Evolutionary conservation across 2,888 invertebrate genomes (phyloP).

Genomic region (Charanyca ferruginea): DNA sequence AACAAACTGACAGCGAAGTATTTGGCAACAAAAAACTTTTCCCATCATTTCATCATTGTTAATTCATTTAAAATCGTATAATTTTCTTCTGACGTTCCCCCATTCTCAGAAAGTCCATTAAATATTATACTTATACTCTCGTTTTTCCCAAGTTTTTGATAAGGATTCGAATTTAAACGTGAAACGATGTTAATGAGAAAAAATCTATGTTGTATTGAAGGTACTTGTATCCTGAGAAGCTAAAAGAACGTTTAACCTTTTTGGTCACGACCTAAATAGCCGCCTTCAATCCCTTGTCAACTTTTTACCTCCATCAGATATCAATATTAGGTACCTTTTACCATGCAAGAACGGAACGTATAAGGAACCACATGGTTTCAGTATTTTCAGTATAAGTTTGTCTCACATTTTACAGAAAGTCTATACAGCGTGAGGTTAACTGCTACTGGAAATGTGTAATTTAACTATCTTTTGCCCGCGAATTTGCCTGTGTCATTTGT

Average conservation of each 20-base stretch:
- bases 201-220: background rate
- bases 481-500: too few species aligned
- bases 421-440: too few species aligned
- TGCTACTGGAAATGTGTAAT: too few species aligned
- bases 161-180: conserved; percentile 8
- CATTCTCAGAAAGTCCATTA: conserved; percentile 50
- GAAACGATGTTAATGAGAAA: background rate
- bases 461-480: too few species aligned
- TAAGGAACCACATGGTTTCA: too few species aligned
- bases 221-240: too few species aligned
- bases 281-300: conserved; percentile 8
- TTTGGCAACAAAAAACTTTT: conserved; percentile 30
- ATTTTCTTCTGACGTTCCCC: conserved; percentile 33
- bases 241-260: conserved; percentile 12
- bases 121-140: conserved; percentile 40
- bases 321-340: too few species aligned
- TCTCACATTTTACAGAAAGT: too few species aligned
- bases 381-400: too few species aligned
- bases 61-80: conserved; percentile 49
- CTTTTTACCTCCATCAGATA: conserved; percentile 10
- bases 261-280: background rate
- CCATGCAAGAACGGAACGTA: too few species aligned
- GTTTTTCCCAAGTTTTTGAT: conserved; percentile 27
- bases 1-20: conserved; percentile 17
- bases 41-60: conserved; percentile 29